Base-by-base conservation (phyloP, 2,888 invertebrate species). In the Macrophya alboannulata region DNA sequence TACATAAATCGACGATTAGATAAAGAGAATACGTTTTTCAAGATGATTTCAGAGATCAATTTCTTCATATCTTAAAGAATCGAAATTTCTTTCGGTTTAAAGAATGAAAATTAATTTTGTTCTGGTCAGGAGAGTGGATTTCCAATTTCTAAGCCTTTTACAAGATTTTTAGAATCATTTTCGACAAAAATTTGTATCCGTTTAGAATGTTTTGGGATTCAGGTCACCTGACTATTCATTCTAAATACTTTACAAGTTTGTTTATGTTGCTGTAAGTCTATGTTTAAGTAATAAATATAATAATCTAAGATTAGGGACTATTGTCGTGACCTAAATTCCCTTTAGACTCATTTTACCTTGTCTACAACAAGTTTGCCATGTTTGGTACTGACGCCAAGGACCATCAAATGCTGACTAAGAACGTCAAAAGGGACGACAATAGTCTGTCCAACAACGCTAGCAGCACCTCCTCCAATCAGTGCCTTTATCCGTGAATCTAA, bases 401-500 rank as follows among this genome's bases (percentile, higher is more conserved):
- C 97, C 99, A 99, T 99, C 84, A 99, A 95, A 92, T 99, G 99
- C 91, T 99, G 99, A 88, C 99, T 98, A 84, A 99, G 95, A 74
- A 99, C 97, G 94, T 99, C 99, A 92, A 99, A 98, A 5, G 99
- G 99, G 84, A 99, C 99, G 87, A 99, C 97, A 85, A 99, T 97
- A 0, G 98, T 98, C 94, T 99, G 99, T 0, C 98, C 98, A 25
- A 99, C 98, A 77, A 98, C 94, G 0, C 99, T 99, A 0, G 99
- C 99, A 90, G 97, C 96, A 0, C 97, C 98, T 4, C 99, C 99
- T 48, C 97, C 99, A 86, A 98, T 94, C 84, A 99, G 95, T 25
- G 98, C 97, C 94, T 97, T 96, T 55, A 96, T 89, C 92, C 96
- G 95, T 3, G 96, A 95, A 89, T 96, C 96, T 85, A 96, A 91